Evolutionary conservation across 2,797 vertebrate species (phyloP).

Genomic region (Crocodylus rhombifer): DNA sequence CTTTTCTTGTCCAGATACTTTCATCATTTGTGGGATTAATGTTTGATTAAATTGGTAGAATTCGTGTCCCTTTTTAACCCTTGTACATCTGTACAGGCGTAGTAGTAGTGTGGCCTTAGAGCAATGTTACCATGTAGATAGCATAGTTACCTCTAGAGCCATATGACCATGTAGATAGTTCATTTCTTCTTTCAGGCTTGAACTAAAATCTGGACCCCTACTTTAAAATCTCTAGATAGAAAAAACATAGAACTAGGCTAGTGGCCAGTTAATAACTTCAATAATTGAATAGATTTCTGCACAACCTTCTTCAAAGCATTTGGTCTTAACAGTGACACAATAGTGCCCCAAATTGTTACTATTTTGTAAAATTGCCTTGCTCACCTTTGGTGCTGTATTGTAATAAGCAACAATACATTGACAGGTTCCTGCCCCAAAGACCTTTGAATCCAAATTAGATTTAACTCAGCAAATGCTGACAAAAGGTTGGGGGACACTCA

Average conservation of each 20-base stretch:
- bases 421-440: neutral
- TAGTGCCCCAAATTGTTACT: too few species aligned
- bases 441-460: neutral
- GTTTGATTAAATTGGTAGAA: neutral
- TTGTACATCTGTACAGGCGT: neutral
- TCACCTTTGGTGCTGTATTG: too few species aligned
- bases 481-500: neutral
- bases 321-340: neutral
- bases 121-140: too few species aligned
- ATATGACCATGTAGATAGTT: fast-evolving
- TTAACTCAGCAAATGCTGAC: neutral
- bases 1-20: neutral
- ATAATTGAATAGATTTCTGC: neutral
- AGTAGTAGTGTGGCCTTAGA: neutral
- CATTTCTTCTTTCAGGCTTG: constrained; percentile 10
- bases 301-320: neutral
- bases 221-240: neutral
- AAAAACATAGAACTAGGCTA: neutral
- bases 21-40: neutral
- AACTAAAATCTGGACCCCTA: neutral
- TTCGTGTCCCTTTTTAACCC: neutral
- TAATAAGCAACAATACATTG: neutral
- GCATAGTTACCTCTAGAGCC: neutral
- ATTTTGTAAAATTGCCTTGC: too few species aligned
- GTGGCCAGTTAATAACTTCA: neutral